These are phyloP conservation scores for Diarsia mendica DNA, from an alignment of 2,888 invertebrate genomes.

Conservation along the genomic window DNA sequence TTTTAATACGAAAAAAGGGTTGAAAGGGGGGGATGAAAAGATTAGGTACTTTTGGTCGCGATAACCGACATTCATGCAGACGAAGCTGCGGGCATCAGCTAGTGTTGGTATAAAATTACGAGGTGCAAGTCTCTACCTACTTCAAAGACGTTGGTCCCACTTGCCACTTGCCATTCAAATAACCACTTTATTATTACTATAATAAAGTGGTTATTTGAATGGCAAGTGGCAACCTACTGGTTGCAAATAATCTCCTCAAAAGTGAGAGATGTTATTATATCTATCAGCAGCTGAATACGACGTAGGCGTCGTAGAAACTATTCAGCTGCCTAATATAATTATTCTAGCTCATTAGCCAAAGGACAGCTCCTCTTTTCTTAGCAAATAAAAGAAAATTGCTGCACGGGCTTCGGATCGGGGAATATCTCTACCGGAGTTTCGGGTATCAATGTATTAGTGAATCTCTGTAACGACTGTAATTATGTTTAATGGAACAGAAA, in stretches of 20 bases:
- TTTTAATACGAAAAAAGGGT: too few species aligned
- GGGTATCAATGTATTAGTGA: background rate
- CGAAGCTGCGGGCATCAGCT: too few species aligned
- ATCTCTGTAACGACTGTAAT: too few species aligned
- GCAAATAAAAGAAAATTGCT: constrained; percentile 1
- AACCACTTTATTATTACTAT: background rate
- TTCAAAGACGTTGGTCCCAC: constrained; percentile 19
- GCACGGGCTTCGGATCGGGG: background rate
- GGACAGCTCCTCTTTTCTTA: background rate
- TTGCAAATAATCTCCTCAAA: background rate
- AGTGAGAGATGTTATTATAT: background rate
- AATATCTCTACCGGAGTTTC: background rate
- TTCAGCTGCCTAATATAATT: constrained; percentile 7
- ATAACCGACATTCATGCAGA: too few species aligned
- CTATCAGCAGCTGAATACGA: background rate
- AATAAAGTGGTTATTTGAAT: too few species aligned
- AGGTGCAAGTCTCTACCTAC: constrained; percentile 31
- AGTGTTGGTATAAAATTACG: constrained; percentile 41
- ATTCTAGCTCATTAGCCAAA: background rate
- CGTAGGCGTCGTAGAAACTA: constrained; percentile 3
- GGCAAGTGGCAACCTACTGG: too few species aligned
- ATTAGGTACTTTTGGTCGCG: too few species aligned
- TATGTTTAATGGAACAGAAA: background rate
- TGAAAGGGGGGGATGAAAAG: too few species aligned
- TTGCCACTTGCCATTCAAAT: too few species aligned